These are phyloP conservation scores for Cyanocitta stelleri DNA, from an alignment of 2,113 vertebrate species.

Conservation along the genomic window DNA sequence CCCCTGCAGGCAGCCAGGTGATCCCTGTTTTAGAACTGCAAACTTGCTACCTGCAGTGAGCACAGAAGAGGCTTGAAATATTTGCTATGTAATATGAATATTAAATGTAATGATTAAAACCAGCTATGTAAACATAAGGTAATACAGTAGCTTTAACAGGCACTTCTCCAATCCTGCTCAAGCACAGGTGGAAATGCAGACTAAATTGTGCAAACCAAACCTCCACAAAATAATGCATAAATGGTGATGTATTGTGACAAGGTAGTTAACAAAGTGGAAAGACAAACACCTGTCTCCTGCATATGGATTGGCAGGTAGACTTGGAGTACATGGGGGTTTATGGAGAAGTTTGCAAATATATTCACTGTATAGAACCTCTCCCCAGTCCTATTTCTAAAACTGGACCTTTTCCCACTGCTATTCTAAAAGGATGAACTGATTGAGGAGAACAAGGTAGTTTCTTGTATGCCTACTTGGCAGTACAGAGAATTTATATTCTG, in stretches of 20 bases:
- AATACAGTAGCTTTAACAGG: background rate
- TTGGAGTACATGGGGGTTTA: background rate
- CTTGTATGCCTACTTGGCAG: constrained; percentile 3
- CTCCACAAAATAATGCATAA: background rate
- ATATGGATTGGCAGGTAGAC: background rate
- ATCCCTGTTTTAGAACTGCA: background rate
- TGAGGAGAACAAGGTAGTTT: background rate
- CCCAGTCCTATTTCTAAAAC: background rate
- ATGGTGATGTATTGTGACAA: constrained; percentile 2
- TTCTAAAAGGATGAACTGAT: background rate
- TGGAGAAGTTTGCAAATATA: background rate
- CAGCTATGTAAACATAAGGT: background rate
- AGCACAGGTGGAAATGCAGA: background rate
- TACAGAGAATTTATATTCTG: constrained; percentile 57
- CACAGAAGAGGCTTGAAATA: background rate
- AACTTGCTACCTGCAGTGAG: background rate
- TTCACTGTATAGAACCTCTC: background rate
- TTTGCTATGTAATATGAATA: background rate
- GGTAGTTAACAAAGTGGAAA: constrained; percentile 6
- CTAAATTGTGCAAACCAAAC: background rate
- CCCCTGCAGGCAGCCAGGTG: background rate
- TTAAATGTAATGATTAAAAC: background rate
- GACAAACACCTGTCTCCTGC: background rate
- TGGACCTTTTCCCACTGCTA: background rate
- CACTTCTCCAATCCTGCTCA: background rate